These are phyloP conservation scores for Choloepus hoffmanni DNA, from an alignment of 2,113 vertebrate genomes.

Conservation along the genomic window DNA sequence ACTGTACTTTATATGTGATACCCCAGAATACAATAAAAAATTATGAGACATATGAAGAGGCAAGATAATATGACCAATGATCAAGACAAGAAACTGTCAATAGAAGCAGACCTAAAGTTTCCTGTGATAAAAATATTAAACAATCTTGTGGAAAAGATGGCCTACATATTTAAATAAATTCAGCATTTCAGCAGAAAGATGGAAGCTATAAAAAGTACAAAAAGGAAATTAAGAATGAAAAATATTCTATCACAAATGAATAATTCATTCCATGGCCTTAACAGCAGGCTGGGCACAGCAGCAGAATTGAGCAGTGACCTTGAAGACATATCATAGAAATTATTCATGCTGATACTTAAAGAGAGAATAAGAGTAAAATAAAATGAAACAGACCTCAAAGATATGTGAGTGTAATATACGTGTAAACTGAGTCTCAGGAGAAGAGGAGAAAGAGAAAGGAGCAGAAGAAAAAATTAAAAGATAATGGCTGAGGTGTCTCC, in stretches of 20 bases:
- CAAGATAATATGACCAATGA: background rate
- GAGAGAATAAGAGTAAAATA: background rate
- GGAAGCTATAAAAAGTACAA: background rate
- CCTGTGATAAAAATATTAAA: background rate
- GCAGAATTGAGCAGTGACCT: background rate
- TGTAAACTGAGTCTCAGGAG: background rate
- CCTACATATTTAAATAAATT: background rate
- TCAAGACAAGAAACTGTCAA: background rate
- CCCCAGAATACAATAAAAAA: background rate
- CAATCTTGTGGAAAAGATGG: background rate
- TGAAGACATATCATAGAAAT: background rate
- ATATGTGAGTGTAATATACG: background rate
- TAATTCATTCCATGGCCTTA: background rate
- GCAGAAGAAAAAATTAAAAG: background rate
- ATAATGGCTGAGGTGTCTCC: background rate
- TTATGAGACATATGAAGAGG: background rate
- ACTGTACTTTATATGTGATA: background rate
- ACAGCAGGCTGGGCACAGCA: background rate
- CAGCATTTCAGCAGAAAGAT: background rate
- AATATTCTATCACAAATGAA: background rate
- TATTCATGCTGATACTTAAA: background rate
- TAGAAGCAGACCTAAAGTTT: background rate
- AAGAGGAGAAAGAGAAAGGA: background rate
- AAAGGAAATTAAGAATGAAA: background rate
- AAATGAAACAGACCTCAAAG: background rate